Evolutionary conservation across 2,113 vertebrate genomes (phyloP).

Genomic region (Mungos mungo): DNA sequence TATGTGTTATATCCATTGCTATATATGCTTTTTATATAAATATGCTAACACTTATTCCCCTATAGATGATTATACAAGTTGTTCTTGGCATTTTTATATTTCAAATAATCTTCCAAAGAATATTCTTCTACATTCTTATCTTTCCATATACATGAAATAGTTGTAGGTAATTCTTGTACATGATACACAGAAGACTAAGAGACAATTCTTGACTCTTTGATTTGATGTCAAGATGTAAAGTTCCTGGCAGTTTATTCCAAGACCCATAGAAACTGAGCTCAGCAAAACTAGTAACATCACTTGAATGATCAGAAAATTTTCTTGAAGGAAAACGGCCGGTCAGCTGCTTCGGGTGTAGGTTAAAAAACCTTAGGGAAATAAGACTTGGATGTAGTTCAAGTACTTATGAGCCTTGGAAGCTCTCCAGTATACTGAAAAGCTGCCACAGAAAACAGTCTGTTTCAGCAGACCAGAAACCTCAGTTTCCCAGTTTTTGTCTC

Average conservation of each 20-base stretch:
- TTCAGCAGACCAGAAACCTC: not conserved
- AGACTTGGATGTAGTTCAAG: not conserved
- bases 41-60: not conserved
- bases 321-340: not conserved
- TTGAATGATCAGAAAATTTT: constrained; percentile 40
- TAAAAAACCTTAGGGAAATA: not conserved
- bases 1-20: not conserved
- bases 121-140: not conserved
- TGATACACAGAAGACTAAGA: not conserved
- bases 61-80: not conserved
- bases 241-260: not conserved
- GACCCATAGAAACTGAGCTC: not conserved
- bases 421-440: constrained; percentile 53
- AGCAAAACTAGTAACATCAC: not conserved
- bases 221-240: not conserved
- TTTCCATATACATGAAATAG: constrained; percentile 4
- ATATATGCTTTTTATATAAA: not conserved
- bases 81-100: not conserved
- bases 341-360: not conserved
- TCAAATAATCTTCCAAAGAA: constrained; percentile 15
- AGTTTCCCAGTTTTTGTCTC: constrained; percentile 8
- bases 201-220: not conserved
- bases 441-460: not conserved
- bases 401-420: not conserved
- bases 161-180: not conserved